phyloP scores from a whole-genome alignment of 2,888 invertebrate species.

The Epinotia brunnichana region DNA sequence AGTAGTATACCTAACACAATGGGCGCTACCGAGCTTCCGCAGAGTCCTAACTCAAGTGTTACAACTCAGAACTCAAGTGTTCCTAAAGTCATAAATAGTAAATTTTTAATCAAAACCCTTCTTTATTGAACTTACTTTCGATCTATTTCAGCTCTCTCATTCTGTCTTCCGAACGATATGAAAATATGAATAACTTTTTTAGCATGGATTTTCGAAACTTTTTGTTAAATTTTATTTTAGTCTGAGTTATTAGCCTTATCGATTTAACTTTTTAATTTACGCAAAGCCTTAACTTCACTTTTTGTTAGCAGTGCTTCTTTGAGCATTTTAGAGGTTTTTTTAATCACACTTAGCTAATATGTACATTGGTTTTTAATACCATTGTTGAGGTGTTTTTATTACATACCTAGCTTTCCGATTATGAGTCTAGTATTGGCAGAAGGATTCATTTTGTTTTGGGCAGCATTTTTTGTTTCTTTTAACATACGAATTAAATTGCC shows the following conservation, averaged over 20 bases:
- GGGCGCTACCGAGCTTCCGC: too few relatives aligned
- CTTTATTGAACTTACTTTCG: constrained; percentile 16
- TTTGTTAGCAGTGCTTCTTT: constrained; percentile 41
- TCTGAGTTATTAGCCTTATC: constrained; percentile 11
- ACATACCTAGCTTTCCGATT: neutral
- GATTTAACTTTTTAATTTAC: constrained; percentile 22
- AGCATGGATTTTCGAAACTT: constrained; percentile 36
- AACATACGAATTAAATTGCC: too few relatives aligned
- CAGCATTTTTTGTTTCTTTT: too few relatives aligned
- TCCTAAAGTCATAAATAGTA: neutral
- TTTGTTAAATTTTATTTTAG: constrained; percentile 27
- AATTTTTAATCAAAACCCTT: constrained; percentile 17
- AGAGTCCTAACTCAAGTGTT: too few relatives aligned
- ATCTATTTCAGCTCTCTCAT: constrained; percentile 30
- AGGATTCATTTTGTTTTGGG: too few relatives aligned
- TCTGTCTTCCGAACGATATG: constrained; percentile 18
- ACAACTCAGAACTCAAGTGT: neutral
- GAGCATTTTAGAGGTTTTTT: constrained; percentile 31
- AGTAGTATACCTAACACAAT: too few relatives aligned
- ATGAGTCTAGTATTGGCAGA: neutral
- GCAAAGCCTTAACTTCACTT: constrained; percentile 42
- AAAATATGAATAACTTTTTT: neutral
- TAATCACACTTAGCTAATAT: constrained; percentile 33
- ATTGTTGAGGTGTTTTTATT: constrained; percentile 16
- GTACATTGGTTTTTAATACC: constrained; percentile 6